Evolutionary conservation across 2,888 invertebrate species (phyloP).

Genomic region (Omphaloscelis lunosa): DNA sequence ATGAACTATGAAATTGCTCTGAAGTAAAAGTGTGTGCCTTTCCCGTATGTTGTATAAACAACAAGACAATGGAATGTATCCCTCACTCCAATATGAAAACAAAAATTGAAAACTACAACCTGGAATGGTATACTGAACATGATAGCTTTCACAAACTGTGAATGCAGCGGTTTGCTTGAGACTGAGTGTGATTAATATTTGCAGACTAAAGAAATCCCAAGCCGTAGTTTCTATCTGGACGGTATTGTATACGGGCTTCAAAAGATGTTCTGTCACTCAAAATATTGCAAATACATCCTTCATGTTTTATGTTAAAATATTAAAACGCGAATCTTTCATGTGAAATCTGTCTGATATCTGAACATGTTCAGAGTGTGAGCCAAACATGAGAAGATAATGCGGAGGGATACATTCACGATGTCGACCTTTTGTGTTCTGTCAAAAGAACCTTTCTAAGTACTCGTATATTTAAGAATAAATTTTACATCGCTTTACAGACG

Average conservation of each 20-base stretch:
- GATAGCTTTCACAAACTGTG: constrained; percentile 37
- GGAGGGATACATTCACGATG: constrained; percentile 62
- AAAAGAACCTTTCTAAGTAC: constrained; percentile 58
- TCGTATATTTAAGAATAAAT: constrained; percentile 65
- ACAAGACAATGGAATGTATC: constrained; percentile 64
- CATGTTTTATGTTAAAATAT: constrained; percentile 34
- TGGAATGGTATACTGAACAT: constrained; percentile 29
- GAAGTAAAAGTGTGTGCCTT: constrained; percentile 68
- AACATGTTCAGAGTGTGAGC: constrained; percentile 35
- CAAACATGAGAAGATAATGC: constrained; percentile 48
- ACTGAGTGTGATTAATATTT: constrained; percentile 52
- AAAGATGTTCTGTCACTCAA: constrained; percentile 8
- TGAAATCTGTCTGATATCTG: constrained; percentile 39
- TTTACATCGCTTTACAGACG: constrained; percentile 59
- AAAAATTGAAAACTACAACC: constrained; percentile 39
- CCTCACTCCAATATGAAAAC: constrained; percentile 48
- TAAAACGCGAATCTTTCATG: constrained; percentile 13
- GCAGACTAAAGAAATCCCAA: constrained; percentile 24
- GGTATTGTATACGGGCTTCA: background rate
- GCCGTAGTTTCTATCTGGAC: constrained; percentile 5
- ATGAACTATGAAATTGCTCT: constrained; percentile 62
- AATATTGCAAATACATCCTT: constrained; percentile 19
- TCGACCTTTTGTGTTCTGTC: constrained; percentile 60
- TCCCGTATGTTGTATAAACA: constrained; percentile 60
- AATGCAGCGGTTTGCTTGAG: constrained; percentile 41